These are phyloP conservation scores for Halocynthia aurantium DNA, from an alignment of 23 tunicate genomes.

Conservation along the genomic window DNA sequence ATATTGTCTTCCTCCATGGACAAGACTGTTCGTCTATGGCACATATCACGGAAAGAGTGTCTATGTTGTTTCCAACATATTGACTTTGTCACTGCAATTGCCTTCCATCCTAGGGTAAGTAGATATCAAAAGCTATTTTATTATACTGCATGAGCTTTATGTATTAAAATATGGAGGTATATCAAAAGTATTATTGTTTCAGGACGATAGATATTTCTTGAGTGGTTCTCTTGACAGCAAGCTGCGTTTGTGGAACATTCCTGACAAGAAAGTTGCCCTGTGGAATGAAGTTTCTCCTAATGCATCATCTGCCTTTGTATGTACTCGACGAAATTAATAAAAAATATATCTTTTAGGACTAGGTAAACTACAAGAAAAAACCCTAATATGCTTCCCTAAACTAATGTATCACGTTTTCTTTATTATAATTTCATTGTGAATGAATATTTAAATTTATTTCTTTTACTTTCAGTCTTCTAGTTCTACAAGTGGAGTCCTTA, in stretches of 20 bases:
- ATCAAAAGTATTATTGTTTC: constrained; percentile 4
- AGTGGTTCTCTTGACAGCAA: constrained; percentile 94
- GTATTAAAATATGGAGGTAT: too few relatives aligned
- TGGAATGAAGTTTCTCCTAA: constrained; percentile 92
- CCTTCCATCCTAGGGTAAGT: constrained; percentile 94
- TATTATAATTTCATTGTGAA: not conserved
- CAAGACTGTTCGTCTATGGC: constrained; percentile 93
- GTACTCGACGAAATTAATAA: not conserved
- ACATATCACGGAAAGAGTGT: constrained; percentile 89
- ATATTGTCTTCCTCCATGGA: constrained; percentile 94
- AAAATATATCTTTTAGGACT: too few relatives aligned
- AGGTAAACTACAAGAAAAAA: too few relatives aligned
- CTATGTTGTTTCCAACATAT: constrained; percentile 95
- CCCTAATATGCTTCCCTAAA: too few relatives aligned
- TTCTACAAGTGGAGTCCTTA: constrained; percentile 20
- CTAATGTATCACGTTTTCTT: not conserved
- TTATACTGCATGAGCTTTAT: not conserved
- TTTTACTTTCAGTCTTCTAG: constrained; percentile 12
- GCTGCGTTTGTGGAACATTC: constrained; percentile 90
- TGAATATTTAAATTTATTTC: not conserved
- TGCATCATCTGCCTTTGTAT: constrained; percentile 27
- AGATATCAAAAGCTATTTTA: not conserved
- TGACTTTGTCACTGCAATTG: constrained; percentile 93
- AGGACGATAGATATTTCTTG: constrained; percentile 93
- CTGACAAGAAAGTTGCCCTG: constrained; percentile 91